These are phyloP conservation scores for Pentalonia nigronervosa DNA, from an alignment of 1,140 invertebrate species.

Conservation along the genomic window DNA sequence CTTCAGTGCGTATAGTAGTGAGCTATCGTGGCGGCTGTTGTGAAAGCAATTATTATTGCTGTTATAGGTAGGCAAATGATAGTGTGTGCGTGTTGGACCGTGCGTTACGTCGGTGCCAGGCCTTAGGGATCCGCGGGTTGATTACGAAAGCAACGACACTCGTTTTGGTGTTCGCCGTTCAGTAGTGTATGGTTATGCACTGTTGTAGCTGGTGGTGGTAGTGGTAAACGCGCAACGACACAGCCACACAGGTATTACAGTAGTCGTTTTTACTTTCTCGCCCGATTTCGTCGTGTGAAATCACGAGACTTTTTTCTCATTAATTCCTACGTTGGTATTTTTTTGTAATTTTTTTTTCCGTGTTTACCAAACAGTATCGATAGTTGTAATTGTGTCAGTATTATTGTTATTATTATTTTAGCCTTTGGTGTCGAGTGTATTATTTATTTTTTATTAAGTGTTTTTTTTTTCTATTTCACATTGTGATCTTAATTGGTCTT, in stretches of 20 bases:
- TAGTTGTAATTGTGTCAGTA: slow-evolving; percentile 23
- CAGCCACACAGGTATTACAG: not conserved
- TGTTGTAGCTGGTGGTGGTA: not conserved
- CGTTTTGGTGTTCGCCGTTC: not conserved
- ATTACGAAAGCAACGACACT: slow-evolving; percentile 35
- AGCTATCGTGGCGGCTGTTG: not conserved
- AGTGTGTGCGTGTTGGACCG: not conserved
- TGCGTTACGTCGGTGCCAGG: not conserved
- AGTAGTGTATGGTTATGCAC: not conserved
- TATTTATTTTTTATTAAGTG: not conserved
- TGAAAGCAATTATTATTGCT: slow-evolving; percentile 1
- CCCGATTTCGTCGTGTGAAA: slow-evolving; percentile 15
- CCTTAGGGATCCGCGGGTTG: not conserved
- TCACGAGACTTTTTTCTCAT: not conserved
- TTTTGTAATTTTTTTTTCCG: not conserved
- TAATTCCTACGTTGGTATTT: not conserved
- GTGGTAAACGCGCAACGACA: slow-evolving; percentile 12
- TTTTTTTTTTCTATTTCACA: not conserved
- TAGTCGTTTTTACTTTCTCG: slow-evolving; percentile 44
- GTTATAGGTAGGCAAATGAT: not conserved
- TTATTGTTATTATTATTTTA: not conserved
- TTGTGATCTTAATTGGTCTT: not conserved
- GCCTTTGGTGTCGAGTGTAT: not conserved
- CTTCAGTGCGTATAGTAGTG: too few species aligned
- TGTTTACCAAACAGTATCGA: not conserved